Evolutionary conservation across 2,113 vertebrate species (phyloP).

Genomic region (Manacus vitellinus): DNA sequence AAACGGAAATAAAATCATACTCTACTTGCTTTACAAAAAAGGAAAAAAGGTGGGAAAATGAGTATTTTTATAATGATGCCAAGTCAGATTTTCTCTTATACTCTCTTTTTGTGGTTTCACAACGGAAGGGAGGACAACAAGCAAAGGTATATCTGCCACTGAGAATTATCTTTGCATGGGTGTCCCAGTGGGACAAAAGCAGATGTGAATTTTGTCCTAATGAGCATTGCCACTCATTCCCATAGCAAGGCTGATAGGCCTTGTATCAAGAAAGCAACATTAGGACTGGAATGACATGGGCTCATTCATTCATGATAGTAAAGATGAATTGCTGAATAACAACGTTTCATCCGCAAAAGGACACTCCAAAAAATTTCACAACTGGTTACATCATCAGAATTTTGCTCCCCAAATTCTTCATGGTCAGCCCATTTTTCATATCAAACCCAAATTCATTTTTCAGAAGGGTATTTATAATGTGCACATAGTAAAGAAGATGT

Average conservation of each 20-base stretch:
- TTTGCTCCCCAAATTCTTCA: background rate
- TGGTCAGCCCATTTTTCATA: background rate
- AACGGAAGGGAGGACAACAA: background rate
- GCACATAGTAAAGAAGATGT: background rate
- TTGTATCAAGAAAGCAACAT: background rate
- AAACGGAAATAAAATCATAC: background rate
- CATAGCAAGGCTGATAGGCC: background rate
- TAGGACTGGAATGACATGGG: background rate
- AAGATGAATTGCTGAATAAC: background rate
- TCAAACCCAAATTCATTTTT: background rate
- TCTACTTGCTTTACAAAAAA: background rate
- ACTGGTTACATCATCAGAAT: background rate
- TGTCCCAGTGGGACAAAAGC: background rate
- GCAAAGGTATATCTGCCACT: background rate
- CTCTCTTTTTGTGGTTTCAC: background rate
- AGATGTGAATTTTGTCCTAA: background rate
- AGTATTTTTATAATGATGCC: background rate
- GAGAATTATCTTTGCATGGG: background rate
- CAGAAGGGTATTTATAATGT: background rate
- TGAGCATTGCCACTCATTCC: background rate
- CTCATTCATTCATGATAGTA: background rate
- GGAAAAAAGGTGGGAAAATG: accelerated
- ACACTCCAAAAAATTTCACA: background rate
- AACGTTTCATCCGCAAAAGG: background rate
- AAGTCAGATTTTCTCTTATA: background rate